These are phyloP conservation scores for Megalops atlanticus DNA, from an alignment of 2,113 vertebrate species.

Conservation along the genomic window DNA sequence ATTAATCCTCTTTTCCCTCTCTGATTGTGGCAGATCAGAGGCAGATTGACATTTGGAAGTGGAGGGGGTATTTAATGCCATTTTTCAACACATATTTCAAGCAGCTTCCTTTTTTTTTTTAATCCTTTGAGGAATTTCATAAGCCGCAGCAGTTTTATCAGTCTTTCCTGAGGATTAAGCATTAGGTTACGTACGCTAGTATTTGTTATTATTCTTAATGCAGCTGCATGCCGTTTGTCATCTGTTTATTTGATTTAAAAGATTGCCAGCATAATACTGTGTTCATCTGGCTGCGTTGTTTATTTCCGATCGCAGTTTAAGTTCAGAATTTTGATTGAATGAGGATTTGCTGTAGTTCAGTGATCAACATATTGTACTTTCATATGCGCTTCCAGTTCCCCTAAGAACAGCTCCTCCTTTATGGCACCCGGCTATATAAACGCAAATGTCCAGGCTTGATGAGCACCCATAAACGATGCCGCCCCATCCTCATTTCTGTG, in stretches of 20 bases:
- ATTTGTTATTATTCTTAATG: constrained; percentile 10
- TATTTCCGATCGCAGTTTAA: background rate
- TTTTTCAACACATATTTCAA: constrained; percentile 37
- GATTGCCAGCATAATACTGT: background rate
- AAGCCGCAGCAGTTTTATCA: constrained; percentile 47
- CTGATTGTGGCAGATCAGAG: constrained; percentile 28
- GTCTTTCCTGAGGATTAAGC: constrained; percentile 43
- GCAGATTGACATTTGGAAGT: constrained; percentile 52
- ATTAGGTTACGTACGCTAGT: constrained; percentile 7
- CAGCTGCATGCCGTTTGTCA: background rate
- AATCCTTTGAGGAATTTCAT: constrained; percentile 49
- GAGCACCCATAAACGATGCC: background rate
- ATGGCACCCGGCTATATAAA: background rate
- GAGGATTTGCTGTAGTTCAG: background rate
- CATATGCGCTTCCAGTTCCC: background rate
- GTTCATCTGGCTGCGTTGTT: background rate
- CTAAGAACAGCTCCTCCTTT: background rate
- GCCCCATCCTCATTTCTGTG: background rate
- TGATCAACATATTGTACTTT: background rate
- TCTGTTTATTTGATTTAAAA: background rate
- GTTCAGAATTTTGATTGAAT: background rate
- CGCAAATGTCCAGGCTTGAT: too few relatives aligned
- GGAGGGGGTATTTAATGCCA: constrained; percentile 43
- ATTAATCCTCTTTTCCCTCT: constrained; percentile 39
- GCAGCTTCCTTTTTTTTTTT: constrained; percentile 46